Evolutionary conservation across 1,140 invertebrate species (phyloP).

Genomic region (Bombus turneri): DNA sequence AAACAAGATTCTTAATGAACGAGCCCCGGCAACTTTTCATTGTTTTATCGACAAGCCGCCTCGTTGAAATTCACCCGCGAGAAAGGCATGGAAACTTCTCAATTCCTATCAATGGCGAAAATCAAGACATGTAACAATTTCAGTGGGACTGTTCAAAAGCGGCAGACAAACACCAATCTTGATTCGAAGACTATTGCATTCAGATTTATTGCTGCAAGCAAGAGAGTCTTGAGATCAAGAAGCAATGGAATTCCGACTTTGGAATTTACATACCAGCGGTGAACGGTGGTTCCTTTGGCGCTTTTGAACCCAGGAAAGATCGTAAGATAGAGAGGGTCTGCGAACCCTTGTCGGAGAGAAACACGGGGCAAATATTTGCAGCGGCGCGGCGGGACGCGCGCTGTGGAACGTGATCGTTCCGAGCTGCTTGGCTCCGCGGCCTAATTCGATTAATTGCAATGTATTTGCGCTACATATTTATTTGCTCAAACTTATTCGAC

Average conservation of each 20-base stretch:
- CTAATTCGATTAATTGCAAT: slow-evolving; percentile 6
- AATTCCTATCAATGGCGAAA: neutral
- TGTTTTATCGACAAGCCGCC: rapidly evolving
- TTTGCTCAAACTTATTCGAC: neutral
- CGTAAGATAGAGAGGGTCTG: neutral
- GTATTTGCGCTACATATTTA: slow-evolving; percentile 7
- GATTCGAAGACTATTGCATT: neutral
- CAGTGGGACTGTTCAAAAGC: neutral
- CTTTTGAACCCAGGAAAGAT: neutral
- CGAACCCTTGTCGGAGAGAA: neutral
- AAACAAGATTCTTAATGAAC: neutral
- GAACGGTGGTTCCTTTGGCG: neutral
- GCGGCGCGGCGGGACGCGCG: neutral
- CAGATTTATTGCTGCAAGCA: neutral
- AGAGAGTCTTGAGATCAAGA: neutral
- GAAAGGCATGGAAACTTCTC: neutral
- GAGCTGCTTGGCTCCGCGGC: no score
- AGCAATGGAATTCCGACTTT: slow-evolving; percentile 7
- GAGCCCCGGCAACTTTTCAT: neutral
- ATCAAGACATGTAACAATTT: neutral
- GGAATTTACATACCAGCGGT: neutral
- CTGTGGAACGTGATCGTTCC: neutral
- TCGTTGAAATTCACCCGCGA: neutral
- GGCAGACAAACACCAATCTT: neutral
- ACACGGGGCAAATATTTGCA: slow-evolving; percentile 22